Conservation (phyloP, 2,888 invertebrate species). For the Pinctada fucata region DNA sequence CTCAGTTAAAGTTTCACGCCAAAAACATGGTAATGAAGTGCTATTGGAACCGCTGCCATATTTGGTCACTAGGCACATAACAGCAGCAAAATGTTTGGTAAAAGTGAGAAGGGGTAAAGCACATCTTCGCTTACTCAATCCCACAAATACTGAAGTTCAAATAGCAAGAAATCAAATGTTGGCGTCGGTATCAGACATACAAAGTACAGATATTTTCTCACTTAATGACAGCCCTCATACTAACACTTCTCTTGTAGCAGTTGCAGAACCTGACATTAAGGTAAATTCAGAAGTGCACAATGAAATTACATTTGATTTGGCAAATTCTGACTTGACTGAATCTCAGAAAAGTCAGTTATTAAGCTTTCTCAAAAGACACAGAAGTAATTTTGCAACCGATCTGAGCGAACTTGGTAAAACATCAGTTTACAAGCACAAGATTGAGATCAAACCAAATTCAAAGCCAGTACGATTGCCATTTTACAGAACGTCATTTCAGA, state of each 20-base stretch:
- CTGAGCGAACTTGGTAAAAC: conserved; percentile 35
- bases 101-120: conserved; percentile 9
- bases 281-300: background rate
- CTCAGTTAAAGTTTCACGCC: background rate
- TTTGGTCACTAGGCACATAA: background rate
- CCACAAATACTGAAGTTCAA: background rate
- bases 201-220: background rate
- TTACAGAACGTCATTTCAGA: conserved; percentile 35
- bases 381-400: conserved; percentile 1
- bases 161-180: background rate
- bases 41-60: conserved; percentile 11
- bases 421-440: conserved; percentile 36
- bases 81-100: conserved; percentile 16
- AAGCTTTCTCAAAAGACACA: background rate
- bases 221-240: background rate
- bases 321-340: background rate
- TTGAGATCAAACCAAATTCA: conserved; percentile 38
- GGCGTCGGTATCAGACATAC: conserved; percentile 7
- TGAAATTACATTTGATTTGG: background rate
- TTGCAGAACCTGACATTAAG: background rate
- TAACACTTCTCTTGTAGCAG: background rate
- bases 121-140: conserved; percentile 9
- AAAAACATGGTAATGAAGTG: conserved; percentile 5
- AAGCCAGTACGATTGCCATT: conserved; percentile 28
- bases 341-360: background rate